Evolutionary conservation across 2,888 invertebrate genomes (phyloP).

Genomic region (Pseudeuparius sepicola): DNA sequence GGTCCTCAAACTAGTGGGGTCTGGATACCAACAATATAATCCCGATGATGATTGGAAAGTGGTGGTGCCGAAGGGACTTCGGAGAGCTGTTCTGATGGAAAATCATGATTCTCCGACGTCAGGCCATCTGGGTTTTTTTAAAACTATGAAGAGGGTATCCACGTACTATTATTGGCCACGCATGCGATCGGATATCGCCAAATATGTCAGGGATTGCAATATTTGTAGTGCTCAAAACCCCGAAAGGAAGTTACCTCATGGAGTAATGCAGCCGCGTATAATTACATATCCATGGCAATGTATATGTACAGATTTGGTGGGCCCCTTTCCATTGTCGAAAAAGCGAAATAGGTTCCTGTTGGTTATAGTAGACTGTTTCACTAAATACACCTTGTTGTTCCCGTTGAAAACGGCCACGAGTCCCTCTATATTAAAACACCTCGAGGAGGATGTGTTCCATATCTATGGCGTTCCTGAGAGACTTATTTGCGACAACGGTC

Average conservation of each 20-base stretch:
- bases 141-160: constrained; percentile 8
- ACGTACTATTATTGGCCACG: constrained; percentile 13
- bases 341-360: constrained; percentile 13
- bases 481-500: constrained; percentile 24
- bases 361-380: constrained; percentile 16
- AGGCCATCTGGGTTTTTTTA: constrained; percentile 14
- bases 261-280: constrained; percentile 12
- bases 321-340: constrained; percentile 14
- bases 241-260: constrained; percentile 11
- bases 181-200: constrained; percentile 12
- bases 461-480: constrained; percentile 22
- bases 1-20: constrained; percentile 17
- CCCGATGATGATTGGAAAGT: constrained; percentile 13
- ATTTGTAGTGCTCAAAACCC: constrained; percentile 14
- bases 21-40: constrained; percentile 8
- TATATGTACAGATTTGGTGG: constrained; percentile 15
- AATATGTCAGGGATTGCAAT: constrained; percentile 11
- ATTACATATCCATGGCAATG: constrained; percentile 14
- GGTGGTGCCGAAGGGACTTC: constrained; percentile 11
- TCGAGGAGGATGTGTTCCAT: constrained; percentile 18
- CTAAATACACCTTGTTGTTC: constrained; percentile 13
- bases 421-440: constrained; percentile 3
- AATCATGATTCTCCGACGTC: constrained; percentile 14
- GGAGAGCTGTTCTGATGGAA: constrained; percentile 7
- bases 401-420: constrained; percentile 13